These are phyloP conservation scores for Cydia strobilella DNA, from an alignment of 1,140 invertebrate genomes.

Conservation along the genomic window DNA sequence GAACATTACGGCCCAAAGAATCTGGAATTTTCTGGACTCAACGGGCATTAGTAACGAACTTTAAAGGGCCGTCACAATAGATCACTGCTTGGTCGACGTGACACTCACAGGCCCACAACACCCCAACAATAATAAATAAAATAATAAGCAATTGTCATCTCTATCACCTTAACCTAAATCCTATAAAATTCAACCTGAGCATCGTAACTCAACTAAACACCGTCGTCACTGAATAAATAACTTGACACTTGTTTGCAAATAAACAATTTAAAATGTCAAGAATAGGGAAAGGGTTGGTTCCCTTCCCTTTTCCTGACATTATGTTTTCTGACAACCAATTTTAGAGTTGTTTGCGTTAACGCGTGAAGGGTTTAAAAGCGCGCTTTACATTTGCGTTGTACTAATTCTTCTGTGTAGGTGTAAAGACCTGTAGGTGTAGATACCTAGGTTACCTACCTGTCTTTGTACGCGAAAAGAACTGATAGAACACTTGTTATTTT, in stretches of 20 bases:
- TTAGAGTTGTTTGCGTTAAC: conserved; percentile 61
- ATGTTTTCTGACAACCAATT: conserved; percentile 76
- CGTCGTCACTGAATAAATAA: conserved; percentile 73
- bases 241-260: conserved; percentile 78
- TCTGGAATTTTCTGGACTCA: no score
- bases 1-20: no score
- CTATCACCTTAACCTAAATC: not conserved
- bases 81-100: no score
- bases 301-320: conserved; percentile 74
- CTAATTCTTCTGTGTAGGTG: not conserved
- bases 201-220: conserved; percentile 33
- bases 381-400: not conserved
- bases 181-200: conserved; percentile 39
- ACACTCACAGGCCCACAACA: no score
- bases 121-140: no score
- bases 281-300: conserved; percentile 70
- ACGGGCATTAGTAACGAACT: no score
- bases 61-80: no score
- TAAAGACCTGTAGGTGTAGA: not conserved
- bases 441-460: not conserved
- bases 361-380: not conserved
- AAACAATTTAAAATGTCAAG: conserved; percentile 80
- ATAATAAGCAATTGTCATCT: no score
- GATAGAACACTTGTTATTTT: no score
- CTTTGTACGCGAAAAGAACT: no score